Base-by-base conservation (phyloP, 92 coral and sea anemone species). In the Micromussa lordhowensis region DNA sequence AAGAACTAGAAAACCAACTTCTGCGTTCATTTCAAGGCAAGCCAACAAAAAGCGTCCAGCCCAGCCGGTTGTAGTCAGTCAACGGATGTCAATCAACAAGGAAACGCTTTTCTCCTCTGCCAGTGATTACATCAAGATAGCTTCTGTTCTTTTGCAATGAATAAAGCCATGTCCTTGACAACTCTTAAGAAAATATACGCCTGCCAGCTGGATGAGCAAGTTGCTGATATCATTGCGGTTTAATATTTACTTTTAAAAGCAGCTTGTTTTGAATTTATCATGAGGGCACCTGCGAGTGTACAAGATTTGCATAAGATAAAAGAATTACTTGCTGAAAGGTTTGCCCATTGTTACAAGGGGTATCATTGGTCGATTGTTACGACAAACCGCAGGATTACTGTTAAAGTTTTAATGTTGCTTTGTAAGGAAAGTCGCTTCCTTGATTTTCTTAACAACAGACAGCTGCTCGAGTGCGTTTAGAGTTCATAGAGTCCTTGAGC, bases 251-350 rank as follows among this genome's bases (percentile, higher is more conserved):
- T 36, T 32, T 73, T 17, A 34, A 73, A 74, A 71, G 40, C 26
- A 16, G 74, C 34, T 53, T 84, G 88, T 73, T 84, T 74, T 75
- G 74, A 74, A 74, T 71, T 55, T 73, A 28, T 64, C 58, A 4
- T 19, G 0, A 4, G 29, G 38, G 75, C 88, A 84, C 88, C 88
- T 74, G 88, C 81, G 16, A 74, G 40, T 34, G 24, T n/a, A 22
- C 31, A 22, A 19, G 49, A 84, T 84, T 84, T 84, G 88, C 88
- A 84, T 84, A 51, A 55, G 68, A 64, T 66, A 38, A 66, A 81
- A 82, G 38, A 82, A 82, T 22, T 2, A 57, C n/a, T 22, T 14
- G 28, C 22, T 48, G n/a, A 68, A 68, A 68, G 15, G 76, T 14
- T 15, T 51, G 19, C 58, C 53, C 5, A 70, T 22, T 6, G 30